Percentiles rank a stretch among this genome's conserved stretches.
These are phyloP conservation scores for Psilopsiagon aymara DNA, from an alignment of 2,113 vertebrate genomes.

Conservation along the genomic window DNA sequence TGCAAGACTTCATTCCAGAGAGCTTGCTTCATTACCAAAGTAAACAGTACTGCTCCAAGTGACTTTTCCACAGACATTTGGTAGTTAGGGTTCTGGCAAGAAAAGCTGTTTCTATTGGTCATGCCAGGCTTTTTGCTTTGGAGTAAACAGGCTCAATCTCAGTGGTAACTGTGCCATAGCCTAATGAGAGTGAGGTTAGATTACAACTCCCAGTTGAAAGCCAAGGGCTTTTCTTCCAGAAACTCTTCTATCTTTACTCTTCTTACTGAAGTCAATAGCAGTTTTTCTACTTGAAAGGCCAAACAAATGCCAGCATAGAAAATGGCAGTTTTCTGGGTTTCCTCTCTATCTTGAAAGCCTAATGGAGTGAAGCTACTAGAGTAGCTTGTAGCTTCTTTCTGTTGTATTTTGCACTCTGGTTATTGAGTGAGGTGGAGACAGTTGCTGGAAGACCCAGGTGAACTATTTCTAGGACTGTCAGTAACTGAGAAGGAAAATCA, in stretches of 20 bases:
- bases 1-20: conserved; percentile 40
- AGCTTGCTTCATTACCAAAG: conserved; percentile 33
- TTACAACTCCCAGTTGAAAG: neutral
- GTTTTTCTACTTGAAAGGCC: neutral
- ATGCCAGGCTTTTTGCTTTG: conserved; percentile 49
- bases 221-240: neutral
- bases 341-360: neutral
- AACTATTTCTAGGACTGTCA: neutral
- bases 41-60: conserved; percentile 20
- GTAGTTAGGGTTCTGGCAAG: conserved; percentile 24
- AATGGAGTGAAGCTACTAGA: neutral
- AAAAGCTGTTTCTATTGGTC: conserved; percentile 35
- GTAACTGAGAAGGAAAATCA: neutral
- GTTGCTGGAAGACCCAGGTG: neutral
- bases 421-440: too few species aligned
- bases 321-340: neutral
- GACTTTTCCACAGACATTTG: conserved; percentile 27
- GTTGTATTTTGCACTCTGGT: neutral
- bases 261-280: neutral
- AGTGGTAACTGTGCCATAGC: neutral
- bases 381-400: neutral
- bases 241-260: neutral
- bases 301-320: fast-evolving
- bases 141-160: conserved; percentile 48
- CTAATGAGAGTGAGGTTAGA: neutral